phyloP scores from a whole-genome alignment of 2,113 vertebrate species.

The Pygoscelis antarcticus region DNA sequence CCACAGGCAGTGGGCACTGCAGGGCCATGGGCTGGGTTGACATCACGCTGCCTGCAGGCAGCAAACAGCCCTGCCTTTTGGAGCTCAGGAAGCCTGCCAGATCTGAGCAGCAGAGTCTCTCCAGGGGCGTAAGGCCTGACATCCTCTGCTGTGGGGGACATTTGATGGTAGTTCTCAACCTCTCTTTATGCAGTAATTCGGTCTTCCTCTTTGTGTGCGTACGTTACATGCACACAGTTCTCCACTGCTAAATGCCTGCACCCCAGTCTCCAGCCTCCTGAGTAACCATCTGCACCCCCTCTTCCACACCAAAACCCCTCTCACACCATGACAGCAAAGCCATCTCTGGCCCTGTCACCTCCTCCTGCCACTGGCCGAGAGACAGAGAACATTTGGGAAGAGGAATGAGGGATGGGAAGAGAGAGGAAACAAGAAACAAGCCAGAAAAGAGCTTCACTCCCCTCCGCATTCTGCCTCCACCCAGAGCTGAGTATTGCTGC shows the following conservation, averaged over 20 bases:
- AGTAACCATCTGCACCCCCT: background rate
- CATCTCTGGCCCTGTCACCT: background rate
- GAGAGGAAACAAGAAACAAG: background rate
- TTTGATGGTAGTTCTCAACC: background rate
- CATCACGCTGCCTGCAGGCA: background rate
- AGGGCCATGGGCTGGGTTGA: background rate
- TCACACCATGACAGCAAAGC: background rate
- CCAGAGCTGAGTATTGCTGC: background rate
- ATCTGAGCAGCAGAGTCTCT: background rate
- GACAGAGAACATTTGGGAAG: background rate
- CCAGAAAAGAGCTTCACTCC: background rate
- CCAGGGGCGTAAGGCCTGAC: background rate
- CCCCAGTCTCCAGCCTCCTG: background rate
- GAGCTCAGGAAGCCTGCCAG: background rate
- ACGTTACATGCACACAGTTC: rapidly evolving
- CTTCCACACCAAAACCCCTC: background rate
- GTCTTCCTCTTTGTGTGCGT: background rate
- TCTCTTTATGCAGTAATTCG: background rate
- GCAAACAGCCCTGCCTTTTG: background rate
- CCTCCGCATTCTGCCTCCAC: background rate
- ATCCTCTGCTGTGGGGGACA: background rate
- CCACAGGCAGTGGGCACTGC: background rate
- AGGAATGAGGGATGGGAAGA: background rate
- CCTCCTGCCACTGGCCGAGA: background rate
- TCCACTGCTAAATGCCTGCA: background rate